Percentiles rank a stretch among this genome's conserved stretches.
These are phyloP conservation scores for Melanotaenia trifasciata DNA, from an alignment of 2,797 vertebrate species.

Conservation along the genomic window DNA sequence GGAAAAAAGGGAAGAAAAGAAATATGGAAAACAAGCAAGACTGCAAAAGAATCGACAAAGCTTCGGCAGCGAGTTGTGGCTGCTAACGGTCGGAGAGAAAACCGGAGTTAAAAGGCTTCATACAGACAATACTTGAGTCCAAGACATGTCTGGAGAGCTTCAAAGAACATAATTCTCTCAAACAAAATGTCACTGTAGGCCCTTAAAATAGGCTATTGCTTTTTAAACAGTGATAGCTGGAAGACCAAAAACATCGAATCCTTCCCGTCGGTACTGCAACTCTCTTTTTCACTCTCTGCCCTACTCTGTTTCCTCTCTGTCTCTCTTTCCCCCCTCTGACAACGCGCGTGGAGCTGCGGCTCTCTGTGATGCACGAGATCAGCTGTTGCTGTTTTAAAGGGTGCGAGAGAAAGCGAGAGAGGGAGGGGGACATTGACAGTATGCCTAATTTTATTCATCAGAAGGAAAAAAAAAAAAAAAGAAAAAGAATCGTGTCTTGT, in stretches of 20 bases:
- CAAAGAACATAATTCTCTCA: not conserved
- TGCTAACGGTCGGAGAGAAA: not conserved
- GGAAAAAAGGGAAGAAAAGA: too few relatives aligned
- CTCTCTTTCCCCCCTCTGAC: slow-evolving; percentile 17
- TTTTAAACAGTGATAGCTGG: slow-evolving; percentile 24
- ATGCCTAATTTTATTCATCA: slow-evolving; percentile 72
- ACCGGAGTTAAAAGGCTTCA: slow-evolving; percentile 17
- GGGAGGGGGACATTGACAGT: slow-evolving; percentile 21
- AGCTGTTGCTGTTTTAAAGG: slow-evolving; percentile 79
- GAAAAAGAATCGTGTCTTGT: slow-evolving; percentile 64
- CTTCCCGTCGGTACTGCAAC: slow-evolving; percentile 4
- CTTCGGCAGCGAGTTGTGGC: slow-evolving; percentile 6
- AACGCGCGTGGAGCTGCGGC: slow-evolving; percentile 60
- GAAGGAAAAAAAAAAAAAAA: slow-evolving; percentile 25
- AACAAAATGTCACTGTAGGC: slow-evolving; percentile 24
- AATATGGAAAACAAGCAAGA: not conserved
- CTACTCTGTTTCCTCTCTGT: slow-evolving; percentile 6
- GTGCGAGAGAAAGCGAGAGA: slow-evolving; percentile 16
- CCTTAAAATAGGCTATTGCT: slow-evolving; percentile 36
- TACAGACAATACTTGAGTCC: slow-evolving; percentile 9
- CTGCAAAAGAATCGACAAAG: not conserved
- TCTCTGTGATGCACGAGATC: slow-evolving; percentile 72
- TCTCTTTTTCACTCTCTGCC: slow-evolving; percentile 33
- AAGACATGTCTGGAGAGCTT: slow-evolving; percentile 21
- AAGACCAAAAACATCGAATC: slow-evolving; percentile 38